phyloP scores from a whole-genome alignment of 2,888 invertebrate genomes.

The Cryptocheilus praepositus region DNA sequence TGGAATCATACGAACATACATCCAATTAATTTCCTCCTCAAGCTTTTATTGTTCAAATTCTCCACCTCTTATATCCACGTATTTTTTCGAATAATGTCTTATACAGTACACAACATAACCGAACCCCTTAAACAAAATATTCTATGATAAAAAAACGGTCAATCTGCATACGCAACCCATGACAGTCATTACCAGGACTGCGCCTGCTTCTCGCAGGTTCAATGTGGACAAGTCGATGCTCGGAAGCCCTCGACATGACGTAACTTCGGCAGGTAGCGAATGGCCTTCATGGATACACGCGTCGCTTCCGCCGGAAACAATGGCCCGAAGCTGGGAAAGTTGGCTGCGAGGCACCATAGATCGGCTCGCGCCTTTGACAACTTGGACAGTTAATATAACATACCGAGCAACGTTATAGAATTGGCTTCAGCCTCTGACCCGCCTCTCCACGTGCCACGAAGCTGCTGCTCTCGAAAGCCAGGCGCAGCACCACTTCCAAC shows the following conservation, averaged over 20 bases:
- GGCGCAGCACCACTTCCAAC: constrained; percentile 13
- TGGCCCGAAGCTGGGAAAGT: constrained; percentile 43
- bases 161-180: no score
- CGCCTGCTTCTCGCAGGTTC: constrained; percentile 37
- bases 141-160: no score
- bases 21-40: no score
- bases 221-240: constrained; percentile 48
- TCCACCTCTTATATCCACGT: no score
- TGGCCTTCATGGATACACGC: neutral
- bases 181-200: no score
- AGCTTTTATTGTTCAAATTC: no score
- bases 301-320: constrained; percentile 40
- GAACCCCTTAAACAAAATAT: no score
- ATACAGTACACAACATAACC: no score
- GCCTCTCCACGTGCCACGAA: neutral
- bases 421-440: constrained; percentile 9
- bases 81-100: no score
- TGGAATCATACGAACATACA: no score
- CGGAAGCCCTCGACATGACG: constrained; percentile 34
- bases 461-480: neutral
- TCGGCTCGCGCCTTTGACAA: constrained; percentile 48
- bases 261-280: constrained; percentile 25
- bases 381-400: constrained; percentile 53
- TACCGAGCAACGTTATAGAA: constrained; percentile 1
- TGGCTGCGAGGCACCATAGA: constrained; percentile 25